Conservation (phyloP, 2,888 invertebrate species). For the Catocala sponsa region DNA sequence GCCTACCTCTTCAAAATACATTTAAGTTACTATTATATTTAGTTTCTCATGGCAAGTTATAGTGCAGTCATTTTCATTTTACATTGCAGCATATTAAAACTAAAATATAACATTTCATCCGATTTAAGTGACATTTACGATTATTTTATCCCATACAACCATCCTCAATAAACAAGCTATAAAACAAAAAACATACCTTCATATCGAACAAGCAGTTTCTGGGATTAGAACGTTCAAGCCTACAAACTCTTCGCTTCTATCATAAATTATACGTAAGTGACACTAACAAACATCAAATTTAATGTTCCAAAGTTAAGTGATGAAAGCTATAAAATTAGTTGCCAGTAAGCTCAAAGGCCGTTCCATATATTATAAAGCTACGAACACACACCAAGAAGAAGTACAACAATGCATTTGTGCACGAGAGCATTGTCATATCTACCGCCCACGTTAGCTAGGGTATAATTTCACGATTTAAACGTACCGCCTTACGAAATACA, state of each 20-base stretch:
- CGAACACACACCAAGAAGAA: constrained; percentile 43
- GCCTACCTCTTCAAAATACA: no score
- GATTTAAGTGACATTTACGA: no score
- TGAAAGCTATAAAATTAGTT: constrained; percentile 17
- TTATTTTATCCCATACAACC: no score
- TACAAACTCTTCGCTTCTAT: background rate
- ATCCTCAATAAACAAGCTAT: no score
- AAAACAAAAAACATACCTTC: no score
- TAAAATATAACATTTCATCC: no score
- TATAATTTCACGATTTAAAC: constrained; percentile 84
- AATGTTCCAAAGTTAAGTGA: constrained; percentile 18
- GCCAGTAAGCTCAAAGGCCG: constrained; percentile 19
- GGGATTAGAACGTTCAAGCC: no score
- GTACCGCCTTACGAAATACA: constrained; percentile 80
- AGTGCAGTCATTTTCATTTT: no score
- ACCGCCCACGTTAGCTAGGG: constrained; percentile 73
- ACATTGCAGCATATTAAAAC: no score
- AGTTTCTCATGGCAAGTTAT: no score
- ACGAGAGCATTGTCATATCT: constrained; percentile 83
- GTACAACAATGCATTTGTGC: constrained; percentile 71
- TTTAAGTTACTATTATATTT: no score
- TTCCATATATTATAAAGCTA: constrained; percentile 14
- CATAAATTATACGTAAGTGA: constrained; percentile 16
- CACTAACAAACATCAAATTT: constrained; percentile 18
- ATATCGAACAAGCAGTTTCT: no score